phyloP scores from a whole-genome alignment of 1,140 invertebrate genomes.

The Melitaea cinxia region DNA sequence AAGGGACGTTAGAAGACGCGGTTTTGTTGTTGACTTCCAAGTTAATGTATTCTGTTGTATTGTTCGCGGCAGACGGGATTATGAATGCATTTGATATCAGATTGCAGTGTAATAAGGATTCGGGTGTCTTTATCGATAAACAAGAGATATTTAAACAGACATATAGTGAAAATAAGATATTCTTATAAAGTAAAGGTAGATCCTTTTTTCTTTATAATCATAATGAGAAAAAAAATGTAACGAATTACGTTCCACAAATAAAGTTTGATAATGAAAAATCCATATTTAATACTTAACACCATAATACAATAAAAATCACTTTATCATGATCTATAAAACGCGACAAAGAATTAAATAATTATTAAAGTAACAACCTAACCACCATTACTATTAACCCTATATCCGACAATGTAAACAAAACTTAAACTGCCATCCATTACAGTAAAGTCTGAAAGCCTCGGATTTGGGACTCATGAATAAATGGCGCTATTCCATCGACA shows the following conservation, averaged over 20 bases:
- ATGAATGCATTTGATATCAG: slow-evolving; percentile 55
- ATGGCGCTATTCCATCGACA: slow-evolving; percentile 51
- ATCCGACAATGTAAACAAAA: slow-evolving; percentile 22
- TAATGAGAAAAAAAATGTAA: too few species aligned
- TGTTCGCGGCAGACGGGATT: slow-evolving; percentile 67
- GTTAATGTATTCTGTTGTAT: slow-evolving; percentile 71
- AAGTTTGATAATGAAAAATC: too few species aligned
- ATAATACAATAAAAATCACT: too few species aligned
- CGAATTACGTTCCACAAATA: too few species aligned
- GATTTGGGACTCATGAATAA: slow-evolving; percentile 45
- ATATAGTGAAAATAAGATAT: background rate
- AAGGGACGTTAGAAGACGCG: slow-evolving; percentile 41
- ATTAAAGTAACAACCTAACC: too few species aligned
- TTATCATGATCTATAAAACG: too few species aligned
- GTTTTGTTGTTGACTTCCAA: slow-evolving; percentile 58
- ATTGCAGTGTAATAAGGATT: slow-evolving; percentile 38
- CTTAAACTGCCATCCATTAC: slow-evolving; percentile 34
- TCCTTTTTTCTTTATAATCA: too few species aligned
- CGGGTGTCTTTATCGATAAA: slow-evolving; percentile 19
- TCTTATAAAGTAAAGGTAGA: background rate
- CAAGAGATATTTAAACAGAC: background rate
- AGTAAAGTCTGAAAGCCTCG: slow-evolving; percentile 13
- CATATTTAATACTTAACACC: too few species aligned
- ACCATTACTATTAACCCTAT: background rate
- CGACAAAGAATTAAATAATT: too few species aligned